Evolutionary conservation across 2,888 invertebrate genomes (phyloP).

Genomic region (Scaeva pyrastri): DNA sequence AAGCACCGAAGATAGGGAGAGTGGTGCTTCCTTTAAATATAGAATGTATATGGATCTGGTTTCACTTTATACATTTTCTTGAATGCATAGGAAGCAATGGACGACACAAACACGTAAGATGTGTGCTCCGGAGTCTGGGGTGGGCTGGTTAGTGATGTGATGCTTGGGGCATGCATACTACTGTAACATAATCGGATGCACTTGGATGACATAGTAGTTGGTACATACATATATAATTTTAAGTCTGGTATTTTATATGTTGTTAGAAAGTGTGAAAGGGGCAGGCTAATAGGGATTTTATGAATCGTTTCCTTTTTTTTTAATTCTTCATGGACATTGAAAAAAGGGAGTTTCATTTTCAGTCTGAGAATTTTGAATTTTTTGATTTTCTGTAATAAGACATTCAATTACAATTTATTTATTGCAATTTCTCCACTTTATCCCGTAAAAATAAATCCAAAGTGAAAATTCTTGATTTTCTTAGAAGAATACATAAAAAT

Average conservation of each 20-base stretch:
- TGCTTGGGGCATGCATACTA: slow-evolving; percentile 20
- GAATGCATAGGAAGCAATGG: not conserved
- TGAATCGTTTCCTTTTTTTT: no score
- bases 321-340: no score
- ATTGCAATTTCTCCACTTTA: no score
- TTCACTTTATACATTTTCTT: slow-evolving; percentile 38
- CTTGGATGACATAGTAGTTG: slow-evolving; percentile 12
- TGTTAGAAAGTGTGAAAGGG: not conserved
- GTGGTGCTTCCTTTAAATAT: slow-evolving; percentile 60
- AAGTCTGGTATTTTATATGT: not conserved
- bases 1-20: slow-evolving; percentile 42
- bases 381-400: no score
- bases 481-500: no score
- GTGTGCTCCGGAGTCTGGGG: slow-evolving; percentile 34
- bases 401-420: no score
- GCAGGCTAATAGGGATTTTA: not conserved
- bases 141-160: slow-evolving; percentile 41
- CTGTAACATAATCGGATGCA: slow-evolving; percentile 28
- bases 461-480: no score
- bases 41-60: slow-evolving; percentile 68
- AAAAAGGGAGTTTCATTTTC: no score
- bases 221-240: not conserved
- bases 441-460: no score
- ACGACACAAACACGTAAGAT: slow-evolving; percentile 22
- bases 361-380: no score